Conservation (phyloP, 2,113 vertebrate species). For the Choloepus hoffmanni region DNA sequence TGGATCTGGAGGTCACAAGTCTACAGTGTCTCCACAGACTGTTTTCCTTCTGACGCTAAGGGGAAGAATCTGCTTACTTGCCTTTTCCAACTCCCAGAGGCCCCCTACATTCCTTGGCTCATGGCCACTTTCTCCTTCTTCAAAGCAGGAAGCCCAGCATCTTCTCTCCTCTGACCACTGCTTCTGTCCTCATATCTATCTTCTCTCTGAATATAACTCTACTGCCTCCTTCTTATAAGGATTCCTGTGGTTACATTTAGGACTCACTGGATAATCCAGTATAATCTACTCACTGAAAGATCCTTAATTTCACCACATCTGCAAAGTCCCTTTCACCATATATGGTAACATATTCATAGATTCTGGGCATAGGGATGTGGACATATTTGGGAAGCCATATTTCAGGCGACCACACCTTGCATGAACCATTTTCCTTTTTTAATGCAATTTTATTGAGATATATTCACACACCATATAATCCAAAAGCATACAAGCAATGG, state of each 20-base stretch:
- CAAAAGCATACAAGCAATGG: too few relatives aligned
- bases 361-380: not conserved
- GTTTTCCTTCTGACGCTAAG: not conserved
- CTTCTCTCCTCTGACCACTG: constrained; percentile 32
- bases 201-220: not conserved
- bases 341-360: not conserved
- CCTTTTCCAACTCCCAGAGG: constrained; percentile 21
- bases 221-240: not conserved
- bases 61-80: not conserved
- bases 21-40: not conserved
- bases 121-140: not conserved
- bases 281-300: not conserved
- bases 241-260: not conserved
- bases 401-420: not conserved
- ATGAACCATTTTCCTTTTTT: not conserved
- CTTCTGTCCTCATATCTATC: not conserved
- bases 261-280: not conserved
- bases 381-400: not conserved
- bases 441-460: too few relatives aligned
- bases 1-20: not conserved
- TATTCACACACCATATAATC: too few relatives aligned
- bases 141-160: not conserved
- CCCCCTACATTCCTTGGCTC: not conserved
- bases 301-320: not conserved
- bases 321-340: not conserved